Evolutionary conservation across 2,888 invertebrate species (phyloP), one percentile per base, ranked within the genome.

Genomic region (Octonoba sinensis): DNA sequence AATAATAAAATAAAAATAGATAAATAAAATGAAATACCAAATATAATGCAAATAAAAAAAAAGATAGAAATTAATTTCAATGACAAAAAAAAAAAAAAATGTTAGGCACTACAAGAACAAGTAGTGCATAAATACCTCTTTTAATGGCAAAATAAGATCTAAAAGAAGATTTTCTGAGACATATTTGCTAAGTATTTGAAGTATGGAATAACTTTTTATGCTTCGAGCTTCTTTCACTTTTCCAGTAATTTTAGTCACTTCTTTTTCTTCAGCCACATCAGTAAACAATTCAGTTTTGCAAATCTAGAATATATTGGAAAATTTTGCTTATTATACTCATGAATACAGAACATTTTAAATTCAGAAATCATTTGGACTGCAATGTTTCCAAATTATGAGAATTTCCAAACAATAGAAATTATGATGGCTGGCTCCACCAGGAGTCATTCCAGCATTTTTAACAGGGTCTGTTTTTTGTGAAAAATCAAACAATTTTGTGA

Each of bases 201-300:
- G 91, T 0, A 95, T 95, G 15, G 95, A 93, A 85, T 92, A 96
- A 86, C 96, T 96, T 88, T 96, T 97, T 62, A 94, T 93, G 36
- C 88, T 88, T 78, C 88, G 88, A 0, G 91, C 91, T 86, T 91
- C 91, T 84, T 89, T 88, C 47, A 89, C 85, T 88, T 95, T 95
- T 15, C 92, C 92, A 8, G 92, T 92, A 36, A 98, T 92, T 87
- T 95, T 94, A 0, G 92, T 92, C 0, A 97, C 92, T 89, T 97
- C 95, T 88, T 97, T 98, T 88, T 99, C 98, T 87, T 97, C 97
- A 0, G 94, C 93, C 4, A 94, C 90, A 16, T 92, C 91, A 0
- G 96, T 96, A 87, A 98, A 98, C 54, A 98, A 90, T 89, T 99
- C 98, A 83, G 94, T 93, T 59, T 93, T 92, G 85, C 96, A 96